phyloP scores from a whole-genome alignment of 2,113 vertebrate genomes.

The Amia ocellicauda region DNA sequence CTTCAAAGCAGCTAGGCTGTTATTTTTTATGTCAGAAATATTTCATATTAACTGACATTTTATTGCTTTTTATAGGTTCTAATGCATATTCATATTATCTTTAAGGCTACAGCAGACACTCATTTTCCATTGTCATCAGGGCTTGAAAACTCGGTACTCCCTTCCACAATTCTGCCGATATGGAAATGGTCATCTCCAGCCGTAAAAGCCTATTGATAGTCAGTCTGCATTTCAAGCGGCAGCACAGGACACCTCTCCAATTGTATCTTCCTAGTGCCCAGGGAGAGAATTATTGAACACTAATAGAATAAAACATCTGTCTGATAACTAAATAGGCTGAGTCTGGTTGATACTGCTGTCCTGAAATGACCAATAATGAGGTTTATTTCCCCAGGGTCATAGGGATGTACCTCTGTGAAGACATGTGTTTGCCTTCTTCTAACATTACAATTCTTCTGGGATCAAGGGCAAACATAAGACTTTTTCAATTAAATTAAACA shows the following conservation, averaged over 20 bases:
- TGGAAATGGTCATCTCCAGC: background rate
- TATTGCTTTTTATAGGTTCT: no score
- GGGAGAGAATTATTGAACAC: conserved; percentile 59
- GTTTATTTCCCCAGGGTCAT: conserved; percentile 37
- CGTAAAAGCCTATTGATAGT: background rate
- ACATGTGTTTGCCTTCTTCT: background rate
- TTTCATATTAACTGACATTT: no score
- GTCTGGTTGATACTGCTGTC: conserved; percentile 48
- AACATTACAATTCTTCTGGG: background rate
- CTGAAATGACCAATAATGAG: conserved; percentile 62
- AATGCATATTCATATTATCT: no score
- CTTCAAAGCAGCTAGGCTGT: no score
- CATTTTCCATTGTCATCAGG: no score
- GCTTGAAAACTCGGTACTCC: no score
- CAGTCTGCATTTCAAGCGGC: background rate
- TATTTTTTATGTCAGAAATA: no score
- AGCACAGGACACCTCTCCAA: background rate
- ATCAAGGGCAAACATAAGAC: no score
- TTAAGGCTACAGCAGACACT: no score
- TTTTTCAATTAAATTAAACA: no score
- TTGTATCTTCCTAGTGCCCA: conserved; percentile 42
- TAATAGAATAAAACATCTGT: conserved; percentile 59
- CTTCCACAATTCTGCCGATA: background rate
- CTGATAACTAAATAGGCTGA: conserved; percentile 59
- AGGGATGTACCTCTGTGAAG: background rate